Percentiles rank a stretch among this genome's conserved stretches.
phyloP scores from a whole-genome alignment of 30 jellyfish, hydroid and myxozoan species.

The Aurelia aurita region DNA sequence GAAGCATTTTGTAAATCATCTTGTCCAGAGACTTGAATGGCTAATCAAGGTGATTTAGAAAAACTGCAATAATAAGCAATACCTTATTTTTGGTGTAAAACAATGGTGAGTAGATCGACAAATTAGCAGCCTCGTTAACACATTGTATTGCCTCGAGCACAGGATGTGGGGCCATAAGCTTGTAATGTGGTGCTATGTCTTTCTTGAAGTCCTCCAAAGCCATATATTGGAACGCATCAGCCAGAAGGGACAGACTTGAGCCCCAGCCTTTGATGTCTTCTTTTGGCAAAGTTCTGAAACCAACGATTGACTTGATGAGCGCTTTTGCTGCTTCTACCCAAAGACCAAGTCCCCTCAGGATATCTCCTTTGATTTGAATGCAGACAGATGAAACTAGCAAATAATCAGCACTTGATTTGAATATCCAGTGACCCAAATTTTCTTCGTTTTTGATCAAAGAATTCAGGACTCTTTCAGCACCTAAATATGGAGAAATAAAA shows the following conservation, averaged over 20 bases:
- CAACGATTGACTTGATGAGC: conserved; percentile 41
- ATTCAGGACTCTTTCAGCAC: conserved; percentile 53
- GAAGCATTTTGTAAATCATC: no score
- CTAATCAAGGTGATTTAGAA: no score
- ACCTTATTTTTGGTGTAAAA: conserved; percentile 72
- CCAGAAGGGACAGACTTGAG: conserved; percentile 58
- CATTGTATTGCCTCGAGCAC: conserved; percentile 67
- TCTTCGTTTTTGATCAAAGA: conserved; percentile 9
- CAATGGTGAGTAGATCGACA: conserved; percentile 63
- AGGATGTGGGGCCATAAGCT: conserved; percentile 38
- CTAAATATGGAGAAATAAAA: neutral
- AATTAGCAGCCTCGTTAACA: conserved; percentile 64
- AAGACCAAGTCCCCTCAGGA: conserved; percentile 56
- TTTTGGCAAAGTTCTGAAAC: conserved; percentile 50
- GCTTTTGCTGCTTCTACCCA: conserved; percentile 50
- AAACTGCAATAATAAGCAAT: no score
- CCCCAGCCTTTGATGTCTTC: conserved; percentile 70
- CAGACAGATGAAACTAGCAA: conserved; percentile 51
- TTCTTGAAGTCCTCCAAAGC: conserved; percentile 38
- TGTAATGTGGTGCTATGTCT: neutral
- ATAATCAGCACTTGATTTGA: conserved; percentile 16
- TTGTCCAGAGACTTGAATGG: no score
- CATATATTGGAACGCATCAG: conserved; percentile 71
- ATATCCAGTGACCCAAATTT: conserved; percentile 43
- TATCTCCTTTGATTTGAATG: conserved; percentile 64